Conservation (phyloP, 2,888 invertebrate species). For the Gortyna flavago region DNA sequence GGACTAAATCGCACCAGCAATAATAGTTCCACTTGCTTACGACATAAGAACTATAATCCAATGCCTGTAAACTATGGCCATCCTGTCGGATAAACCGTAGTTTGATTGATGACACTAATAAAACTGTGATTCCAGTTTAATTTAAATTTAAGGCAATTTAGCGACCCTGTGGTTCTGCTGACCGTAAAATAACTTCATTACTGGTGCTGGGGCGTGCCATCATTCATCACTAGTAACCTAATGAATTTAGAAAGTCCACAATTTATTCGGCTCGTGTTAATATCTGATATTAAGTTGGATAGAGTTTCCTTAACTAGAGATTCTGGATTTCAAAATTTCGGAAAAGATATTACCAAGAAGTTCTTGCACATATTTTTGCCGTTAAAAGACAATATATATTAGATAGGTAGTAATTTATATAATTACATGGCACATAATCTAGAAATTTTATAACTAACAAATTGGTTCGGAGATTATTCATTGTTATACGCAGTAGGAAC, state of each 20-base stretch:
- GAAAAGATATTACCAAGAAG: not conserved
- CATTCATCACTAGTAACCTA: constrained; percentile 76
- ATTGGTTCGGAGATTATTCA: not conserved
- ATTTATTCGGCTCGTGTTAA: constrained; percentile 43
- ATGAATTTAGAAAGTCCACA: constrained; percentile 60
- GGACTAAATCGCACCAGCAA: constrained; percentile 70
- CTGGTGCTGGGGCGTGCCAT: constrained; percentile 75
- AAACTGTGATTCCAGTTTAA: constrained; percentile 90
- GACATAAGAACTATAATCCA: constrained; percentile 78
- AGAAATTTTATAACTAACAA: not conserved
- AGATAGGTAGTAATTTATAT: not conserved
- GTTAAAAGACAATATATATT: not conserved
- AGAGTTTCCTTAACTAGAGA: not conserved
- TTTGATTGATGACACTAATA: constrained; percentile 90
- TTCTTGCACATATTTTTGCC: not conserved
- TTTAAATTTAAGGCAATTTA: constrained; percentile 90
- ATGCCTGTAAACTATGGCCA: constrained; percentile 67
- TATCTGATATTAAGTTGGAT: constrained; percentile 4
- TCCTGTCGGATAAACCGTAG: constrained; percentile 80
- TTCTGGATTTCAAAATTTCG: not conserved
- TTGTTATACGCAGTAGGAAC: too few relatives aligned
- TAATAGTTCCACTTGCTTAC: constrained; percentile 71
- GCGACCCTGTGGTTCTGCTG: constrained; percentile 83
- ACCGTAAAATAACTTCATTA: constrained; percentile 87
- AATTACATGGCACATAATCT: not conserved